These are phyloP conservation scores for Carterocephalus palaemon DNA, from an alignment of 2,888 invertebrate species.

Conservation along the genomic window DNA sequence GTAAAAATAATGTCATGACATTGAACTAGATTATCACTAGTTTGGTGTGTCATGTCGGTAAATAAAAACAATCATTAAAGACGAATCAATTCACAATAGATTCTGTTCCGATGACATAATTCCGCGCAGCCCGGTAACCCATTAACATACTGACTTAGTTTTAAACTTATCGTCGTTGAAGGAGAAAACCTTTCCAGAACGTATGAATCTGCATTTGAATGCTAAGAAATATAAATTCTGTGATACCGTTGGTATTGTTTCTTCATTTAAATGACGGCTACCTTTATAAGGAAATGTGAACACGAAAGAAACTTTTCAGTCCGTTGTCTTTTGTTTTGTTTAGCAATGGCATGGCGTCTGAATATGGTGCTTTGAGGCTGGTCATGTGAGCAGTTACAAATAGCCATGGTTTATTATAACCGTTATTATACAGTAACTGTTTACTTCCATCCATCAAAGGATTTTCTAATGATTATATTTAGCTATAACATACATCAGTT, in stretches of 20 bases:
- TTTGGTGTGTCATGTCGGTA: too few species aligned
- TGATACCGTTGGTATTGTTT: constrained; percentile 12
- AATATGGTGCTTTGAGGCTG: too few species aligned
- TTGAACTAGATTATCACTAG: too few species aligned
- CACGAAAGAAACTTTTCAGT: not conserved
- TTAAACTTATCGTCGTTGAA: constrained; percentile 2
- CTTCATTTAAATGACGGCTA: not conserved
- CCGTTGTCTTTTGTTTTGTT: not conserved
- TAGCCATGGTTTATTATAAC: too few species aligned
- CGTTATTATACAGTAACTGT: too few species aligned
- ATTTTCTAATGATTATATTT: too few species aligned
- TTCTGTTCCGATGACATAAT: not conserved
- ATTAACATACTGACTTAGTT: constrained; percentile 15
- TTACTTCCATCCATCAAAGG: too few species aligned
- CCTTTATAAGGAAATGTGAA: not conserved
- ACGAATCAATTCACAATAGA: not conserved
- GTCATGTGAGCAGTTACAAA: too few species aligned
- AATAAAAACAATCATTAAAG: too few species aligned
- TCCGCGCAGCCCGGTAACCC: constrained; percentile 3
- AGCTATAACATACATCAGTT: too few species aligned
- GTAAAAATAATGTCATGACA: too few species aligned
- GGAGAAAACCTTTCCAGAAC: constrained; percentile 14
- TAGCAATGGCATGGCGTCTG: not conserved
- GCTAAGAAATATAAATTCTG: too few species aligned
- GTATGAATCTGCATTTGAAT: constrained; percentile 13